A percentile compares a stretch with the other conserved stretches of the same genome.
Evolutionary conservation across 2,113 vertebrate species (phyloP).

Genomic region (Isurus oxyrinchus): DNA sequence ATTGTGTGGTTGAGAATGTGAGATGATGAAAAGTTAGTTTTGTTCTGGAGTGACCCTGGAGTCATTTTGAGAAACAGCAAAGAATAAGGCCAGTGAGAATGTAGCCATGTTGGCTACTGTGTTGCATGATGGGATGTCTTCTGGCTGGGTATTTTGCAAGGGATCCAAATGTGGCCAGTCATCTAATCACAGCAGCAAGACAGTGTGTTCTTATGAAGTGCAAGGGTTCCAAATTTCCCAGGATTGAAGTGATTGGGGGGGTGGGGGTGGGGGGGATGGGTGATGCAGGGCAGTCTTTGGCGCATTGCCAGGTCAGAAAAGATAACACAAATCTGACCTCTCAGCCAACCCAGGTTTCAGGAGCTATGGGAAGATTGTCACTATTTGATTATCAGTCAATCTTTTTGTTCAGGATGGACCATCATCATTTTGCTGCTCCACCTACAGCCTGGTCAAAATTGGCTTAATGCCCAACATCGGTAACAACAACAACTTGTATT

Average conservation of each 20-base stretch:
- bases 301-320: not conserved
- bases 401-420: not conserved
- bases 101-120: not conserved
- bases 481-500: not conserved
- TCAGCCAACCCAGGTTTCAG: not conserved
- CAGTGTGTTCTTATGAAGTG: not conserved
- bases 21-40: not conserved
- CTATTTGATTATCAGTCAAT: not conserved
- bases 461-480: not conserved
- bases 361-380: not conserved
- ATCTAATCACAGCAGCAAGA: not conserved
- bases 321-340: not conserved
- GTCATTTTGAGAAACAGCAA: not conserved
- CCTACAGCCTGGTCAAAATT: not conserved
- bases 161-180: not conserved
- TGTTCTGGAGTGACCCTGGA: not conserved
- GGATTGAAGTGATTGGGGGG: not conserved
- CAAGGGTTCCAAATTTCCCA: not conserved
- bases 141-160: not conserved
- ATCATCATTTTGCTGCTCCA: not conserved
- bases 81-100: not conserved
- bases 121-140: not conserved
- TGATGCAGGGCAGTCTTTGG: not conserved
- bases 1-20: not conserved
- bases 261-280: not conserved